phyloP scores from a whole-genome alignment of 2,888 invertebrate genomes.

The Deroplatys truncata region DNA sequence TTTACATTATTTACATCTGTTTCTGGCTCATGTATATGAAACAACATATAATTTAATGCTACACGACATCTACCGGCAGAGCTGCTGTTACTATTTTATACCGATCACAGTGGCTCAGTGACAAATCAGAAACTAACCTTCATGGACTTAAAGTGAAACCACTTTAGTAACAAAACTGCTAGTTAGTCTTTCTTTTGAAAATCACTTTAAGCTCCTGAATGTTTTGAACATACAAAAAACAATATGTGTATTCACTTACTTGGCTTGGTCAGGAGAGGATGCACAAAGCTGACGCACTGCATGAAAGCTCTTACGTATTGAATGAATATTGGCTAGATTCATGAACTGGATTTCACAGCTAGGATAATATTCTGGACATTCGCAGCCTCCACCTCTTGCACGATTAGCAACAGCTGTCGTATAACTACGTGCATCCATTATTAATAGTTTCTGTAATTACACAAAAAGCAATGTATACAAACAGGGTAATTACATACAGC shows the following conservation, averaged over 20 bases:
- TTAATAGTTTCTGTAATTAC: constrained; percentile 65
- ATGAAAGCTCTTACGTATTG: constrained; percentile 88
- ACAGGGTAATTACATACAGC: not conserved
- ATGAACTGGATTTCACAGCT: constrained; percentile 95
- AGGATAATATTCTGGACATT: constrained; percentile 93
- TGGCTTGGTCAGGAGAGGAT: constrained; percentile 73
- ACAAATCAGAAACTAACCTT: too few relatives aligned
- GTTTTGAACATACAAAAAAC: not conserved
- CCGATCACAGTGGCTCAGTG: too few relatives aligned
- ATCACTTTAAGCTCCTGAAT: not conserved
- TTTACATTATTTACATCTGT: too few relatives aligned
- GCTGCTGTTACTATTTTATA: too few relatives aligned
- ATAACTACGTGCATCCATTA: constrained; percentile 94
- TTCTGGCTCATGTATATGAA: too few relatives aligned
- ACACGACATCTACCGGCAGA: too few relatives aligned
- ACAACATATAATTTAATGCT: too few relatives aligned
- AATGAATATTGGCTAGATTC: constrained; percentile 96
- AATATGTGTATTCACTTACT: constrained; percentile 50
- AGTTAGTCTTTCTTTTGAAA: too few relatives aligned
- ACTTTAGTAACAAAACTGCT: too few relatives aligned
- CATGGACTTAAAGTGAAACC: too few relatives aligned
- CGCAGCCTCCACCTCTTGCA: constrained; percentile 95
- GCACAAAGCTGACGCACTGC: constrained; percentile 74
- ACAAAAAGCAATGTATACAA: not conserved
- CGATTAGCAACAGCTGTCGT: constrained; percentile 94